A percentile compares a stretch with the other conserved stretches of the same genome.
These are phyloP conservation scores for Limosa lapponica DNA, from an alignment of 2,797 vertebrate species.

Conservation along the genomic window DNA sequence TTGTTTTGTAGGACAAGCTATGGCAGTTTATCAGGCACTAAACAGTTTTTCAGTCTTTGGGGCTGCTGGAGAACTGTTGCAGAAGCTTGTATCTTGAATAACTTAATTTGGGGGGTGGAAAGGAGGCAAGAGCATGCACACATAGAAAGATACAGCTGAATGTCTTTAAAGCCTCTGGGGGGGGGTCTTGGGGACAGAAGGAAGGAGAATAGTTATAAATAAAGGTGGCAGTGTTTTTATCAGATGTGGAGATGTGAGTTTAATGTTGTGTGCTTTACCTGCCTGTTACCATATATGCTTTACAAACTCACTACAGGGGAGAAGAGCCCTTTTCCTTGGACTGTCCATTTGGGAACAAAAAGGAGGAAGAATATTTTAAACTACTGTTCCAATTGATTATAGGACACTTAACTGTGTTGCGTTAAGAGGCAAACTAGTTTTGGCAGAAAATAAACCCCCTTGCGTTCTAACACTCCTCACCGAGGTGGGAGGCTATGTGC, in stretches of 20 bases:
- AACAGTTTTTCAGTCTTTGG: neutral
- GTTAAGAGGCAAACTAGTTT: no score
- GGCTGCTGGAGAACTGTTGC: neutral
- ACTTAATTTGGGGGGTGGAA: neutral
- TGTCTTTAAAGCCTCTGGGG: neutral
- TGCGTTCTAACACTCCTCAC: no score
- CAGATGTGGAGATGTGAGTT: neutral
- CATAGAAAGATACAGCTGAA: neutral
- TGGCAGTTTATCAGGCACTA: neutral
- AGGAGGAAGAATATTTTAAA: neutral
- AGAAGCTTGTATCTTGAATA: neutral
- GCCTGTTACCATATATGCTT: neutral
- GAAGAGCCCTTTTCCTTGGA: neutral
- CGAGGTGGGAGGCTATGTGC: no score
- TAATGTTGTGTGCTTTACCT: neutral
- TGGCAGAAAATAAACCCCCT: no score
- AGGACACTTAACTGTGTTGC: no score
- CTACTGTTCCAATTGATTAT: neutral
- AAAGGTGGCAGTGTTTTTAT: neutral
- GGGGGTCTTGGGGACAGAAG: neutral
- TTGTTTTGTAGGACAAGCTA: neutral
- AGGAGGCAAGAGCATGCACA: neutral
- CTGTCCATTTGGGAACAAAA: neutral
- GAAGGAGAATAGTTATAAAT: neutral
- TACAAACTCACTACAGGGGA: neutral